Evolutionary conservation across 2,888 invertebrate species (phyloP).

Genomic region (Pyrocoelia pectoralis): DNA sequence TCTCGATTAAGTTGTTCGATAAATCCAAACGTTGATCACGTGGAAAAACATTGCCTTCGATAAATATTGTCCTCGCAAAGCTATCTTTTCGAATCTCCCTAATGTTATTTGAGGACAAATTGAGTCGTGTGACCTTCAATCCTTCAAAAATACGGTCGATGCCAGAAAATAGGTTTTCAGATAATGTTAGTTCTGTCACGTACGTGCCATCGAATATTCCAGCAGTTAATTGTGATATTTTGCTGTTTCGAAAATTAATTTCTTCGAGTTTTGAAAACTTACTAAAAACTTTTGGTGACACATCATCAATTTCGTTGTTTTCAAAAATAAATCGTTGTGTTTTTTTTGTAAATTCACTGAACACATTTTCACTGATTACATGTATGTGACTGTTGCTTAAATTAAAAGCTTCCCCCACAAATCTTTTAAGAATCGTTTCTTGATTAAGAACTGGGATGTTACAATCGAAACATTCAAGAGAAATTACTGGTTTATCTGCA

Average conservation of each 20-base stretch:
- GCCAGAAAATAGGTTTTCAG: slow-evolving; percentile 14
- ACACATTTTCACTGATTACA: slow-evolving; percentile 16
- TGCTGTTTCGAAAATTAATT: slow-evolving; percentile 19
- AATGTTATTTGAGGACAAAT: slow-evolving; percentile 25
- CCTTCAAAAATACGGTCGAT: slow-evolving; percentile 11
- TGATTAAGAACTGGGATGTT: slow-evolving; percentile 20
- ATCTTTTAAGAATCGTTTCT: slow-evolving; percentile 14
- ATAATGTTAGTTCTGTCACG: slow-evolving; percentile 15
- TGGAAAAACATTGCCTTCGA: background rate
- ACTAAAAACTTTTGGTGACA: slow-evolving; percentile 21
- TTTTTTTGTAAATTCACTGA: slow-evolving; percentile 15
- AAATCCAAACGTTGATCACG: slow-evolving; percentile 16
- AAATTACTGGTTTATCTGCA: background rate
- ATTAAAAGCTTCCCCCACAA: slow-evolving; percentile 22
- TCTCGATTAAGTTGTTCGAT: slow-evolving; percentile 20
- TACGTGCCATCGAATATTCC: slow-evolving; percentile 17
- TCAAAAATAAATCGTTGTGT: slow-evolving; percentile 20
- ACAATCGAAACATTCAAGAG: slow-evolving; percentile 22
- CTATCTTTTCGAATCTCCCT: slow-evolving; percentile 10
- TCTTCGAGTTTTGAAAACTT: slow-evolving; percentile 19
- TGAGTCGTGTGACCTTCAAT: slow-evolving; percentile 16
- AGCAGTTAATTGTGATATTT: slow-evolving; percentile 4
- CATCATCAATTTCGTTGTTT: slow-evolving; percentile 21
- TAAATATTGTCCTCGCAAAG: slow-evolving; percentile 20
- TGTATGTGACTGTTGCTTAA: slow-evolving; percentile 25